A percentile compares a stretch with the other conserved stretches of the same genome.
phyloP scores from a whole-genome alignment of 2,888 invertebrate genomes.

The Parasteatoda lunata region DNA sequence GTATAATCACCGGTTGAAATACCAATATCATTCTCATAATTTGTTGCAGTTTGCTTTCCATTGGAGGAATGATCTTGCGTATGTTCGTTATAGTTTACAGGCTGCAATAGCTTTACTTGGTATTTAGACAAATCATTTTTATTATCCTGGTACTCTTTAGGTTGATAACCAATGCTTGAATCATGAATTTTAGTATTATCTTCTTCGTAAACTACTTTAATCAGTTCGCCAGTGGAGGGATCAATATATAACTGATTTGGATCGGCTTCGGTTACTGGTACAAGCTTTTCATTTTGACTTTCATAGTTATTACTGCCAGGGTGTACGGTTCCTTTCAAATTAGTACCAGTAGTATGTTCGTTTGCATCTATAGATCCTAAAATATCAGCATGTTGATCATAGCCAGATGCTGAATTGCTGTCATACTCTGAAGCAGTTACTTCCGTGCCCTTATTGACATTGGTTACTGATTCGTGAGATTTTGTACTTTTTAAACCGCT shows the following conservation, averaged over 20 bases:
- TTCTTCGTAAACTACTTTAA: constrained; percentile 28
- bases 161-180: neutral
- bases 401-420: neutral
- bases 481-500: neutral
- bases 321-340: neutral
- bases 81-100: neutral
- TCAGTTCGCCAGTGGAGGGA: constrained; percentile 34
- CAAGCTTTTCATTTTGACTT: neutral
- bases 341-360: neutral
- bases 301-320: neutral
- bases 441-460: too few relatives aligned
- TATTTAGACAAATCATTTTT: neutral
- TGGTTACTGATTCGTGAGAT: too few relatives aligned
- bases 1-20: neutral
- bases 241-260: constrained; percentile 45
- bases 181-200: neutral
- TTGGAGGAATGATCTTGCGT: neutral
- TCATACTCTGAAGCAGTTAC: neutral
- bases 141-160: neutral
- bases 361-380: neutral
- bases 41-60: neutral
- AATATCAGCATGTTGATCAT: neutral
- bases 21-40: neutral
- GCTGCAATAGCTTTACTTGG: neutral
- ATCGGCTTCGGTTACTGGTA: constrained; percentile 5